Conservation (phyloP, 2,888 invertebrate genomes). For the Hybos culiciformis region DNA sequence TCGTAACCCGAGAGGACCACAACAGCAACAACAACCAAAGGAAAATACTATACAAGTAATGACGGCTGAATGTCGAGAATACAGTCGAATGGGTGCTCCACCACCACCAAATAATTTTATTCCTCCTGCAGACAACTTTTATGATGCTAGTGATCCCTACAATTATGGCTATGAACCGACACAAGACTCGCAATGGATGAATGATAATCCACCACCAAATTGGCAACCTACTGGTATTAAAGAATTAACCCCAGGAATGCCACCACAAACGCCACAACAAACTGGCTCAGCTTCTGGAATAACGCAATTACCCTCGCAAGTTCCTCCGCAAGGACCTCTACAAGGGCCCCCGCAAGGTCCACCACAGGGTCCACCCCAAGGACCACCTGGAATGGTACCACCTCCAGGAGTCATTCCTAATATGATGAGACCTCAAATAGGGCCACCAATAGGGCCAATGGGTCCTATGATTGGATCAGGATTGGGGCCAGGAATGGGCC, state of each 20-base stretch:
- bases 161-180: slow-evolving; percentile 54
- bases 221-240: slow-evolving; percentile 57
- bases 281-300: no score
- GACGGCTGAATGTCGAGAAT: slow-evolving; percentile 82
- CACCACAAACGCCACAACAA: slow-evolving; percentile 21
- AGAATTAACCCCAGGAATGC: slow-evolving; percentile 50
- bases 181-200: slow-evolving; percentile 59
- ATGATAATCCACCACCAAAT: slow-evolving; percentile 36
- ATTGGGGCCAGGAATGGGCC: neutral
- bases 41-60: slow-evolving; percentile 86
- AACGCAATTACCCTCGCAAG: slow-evolving; percentile 2
- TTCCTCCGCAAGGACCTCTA: slow-evolving; percentile 21
- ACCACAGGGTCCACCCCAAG: slow-evolving; percentile 22
- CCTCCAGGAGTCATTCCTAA: slow-evolving; percentile 21
- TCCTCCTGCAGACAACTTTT: slow-evolving; percentile 32
- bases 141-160: slow-evolving; percentile 33
- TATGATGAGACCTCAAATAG: slow-evolving; percentile 21
- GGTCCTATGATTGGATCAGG: neutral
- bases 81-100: slow-evolving; percentile 47
- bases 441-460: slow-evolving; percentile 12
- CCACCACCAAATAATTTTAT: slow-evolving; percentile 35
- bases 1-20: slow-evolving; percentile 27
- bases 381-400: slow-evolving; percentile 28
- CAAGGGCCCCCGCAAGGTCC: slow-evolving; percentile 29
- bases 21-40: slow-evolving; percentile 29